Percentiles rank a stretch among this genome's conserved stretches.
These are phyloP conservation scores for Bufo bufo DNA, from an alignment of 2,113 vertebrate species.

Conservation along the genomic window DNA sequence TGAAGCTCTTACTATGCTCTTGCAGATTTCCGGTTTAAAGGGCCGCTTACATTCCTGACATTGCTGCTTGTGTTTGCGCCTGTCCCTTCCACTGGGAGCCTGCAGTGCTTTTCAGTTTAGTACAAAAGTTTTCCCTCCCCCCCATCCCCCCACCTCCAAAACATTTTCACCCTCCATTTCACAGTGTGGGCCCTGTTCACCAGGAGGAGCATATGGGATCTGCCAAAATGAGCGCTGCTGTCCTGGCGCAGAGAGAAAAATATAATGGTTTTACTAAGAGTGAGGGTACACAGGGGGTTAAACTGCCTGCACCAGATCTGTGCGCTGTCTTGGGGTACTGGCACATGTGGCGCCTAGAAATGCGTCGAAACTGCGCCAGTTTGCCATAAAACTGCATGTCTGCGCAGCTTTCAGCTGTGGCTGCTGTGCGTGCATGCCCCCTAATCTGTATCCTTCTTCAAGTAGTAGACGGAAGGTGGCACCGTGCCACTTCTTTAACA, in stretches of 20 bases:
- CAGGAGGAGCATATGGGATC: background rate
- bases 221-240: background rate
- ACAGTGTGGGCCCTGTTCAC: background rate
- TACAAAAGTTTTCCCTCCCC: constrained; percentile 21
- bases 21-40: background rate
- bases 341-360: too few relatives aligned
- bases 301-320: background rate
- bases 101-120: background rate
- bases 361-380: too few relatives aligned
- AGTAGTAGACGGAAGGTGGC: too few relatives aligned
- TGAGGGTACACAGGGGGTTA: background rate
- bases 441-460: too few relatives aligned
- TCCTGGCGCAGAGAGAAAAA: background rate
- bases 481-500: too few relatives aligned
- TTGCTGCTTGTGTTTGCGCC: background rate
- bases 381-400: too few relatives aligned
- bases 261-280: background rate
- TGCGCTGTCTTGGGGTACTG: too few relatives aligned
- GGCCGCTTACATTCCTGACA: background rate
- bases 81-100: background rate
- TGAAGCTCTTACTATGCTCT: background rate
- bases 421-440: too few relatives aligned
- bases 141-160: background rate
- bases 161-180: background rate
- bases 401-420: too few relatives aligned